Percentiles rank a stretch among this genome's conserved stretches.
Conservation (phyloP, 2,113 vertebrate genomes). For the Zapornia atra region DNA sequence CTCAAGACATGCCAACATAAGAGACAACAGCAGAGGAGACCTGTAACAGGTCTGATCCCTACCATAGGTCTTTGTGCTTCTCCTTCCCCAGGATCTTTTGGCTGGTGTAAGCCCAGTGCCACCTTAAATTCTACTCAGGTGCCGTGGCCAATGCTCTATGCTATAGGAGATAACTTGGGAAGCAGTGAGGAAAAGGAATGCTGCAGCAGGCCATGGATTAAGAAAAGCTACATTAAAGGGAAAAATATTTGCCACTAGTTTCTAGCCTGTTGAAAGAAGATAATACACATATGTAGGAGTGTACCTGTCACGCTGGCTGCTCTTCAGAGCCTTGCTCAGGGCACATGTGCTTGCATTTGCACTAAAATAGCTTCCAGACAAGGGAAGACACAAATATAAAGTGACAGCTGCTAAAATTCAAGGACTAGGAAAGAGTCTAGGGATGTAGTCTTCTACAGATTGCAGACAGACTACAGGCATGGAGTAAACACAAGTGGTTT, state of each 20-base stretch:
- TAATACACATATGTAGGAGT: background rate
- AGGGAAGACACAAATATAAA: slow-evolving; percentile 14
- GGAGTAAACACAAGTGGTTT: background rate
- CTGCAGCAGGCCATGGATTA: background rate
- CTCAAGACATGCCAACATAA: background rate
- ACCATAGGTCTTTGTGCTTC: background rate
- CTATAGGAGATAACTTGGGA: background rate
- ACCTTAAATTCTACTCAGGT: background rate
- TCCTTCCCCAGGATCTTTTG: background rate
- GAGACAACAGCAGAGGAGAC: background rate
- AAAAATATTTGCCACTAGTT: background rate
- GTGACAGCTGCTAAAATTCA: slow-evolving; percentile 11
- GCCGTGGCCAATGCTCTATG: background rate
- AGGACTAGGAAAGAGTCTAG: background rate
- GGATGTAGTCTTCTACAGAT: background rate
- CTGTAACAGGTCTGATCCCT: background rate
- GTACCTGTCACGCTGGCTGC: background rate
- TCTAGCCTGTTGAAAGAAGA: background rate
- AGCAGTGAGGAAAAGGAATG: background rate
- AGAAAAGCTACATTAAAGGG: background rate
- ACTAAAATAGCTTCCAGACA: slow-evolving; percentile 40
- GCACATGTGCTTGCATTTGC: background rate
- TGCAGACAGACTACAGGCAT: background rate
- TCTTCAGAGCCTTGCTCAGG: background rate
- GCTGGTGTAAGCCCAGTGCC: background rate